Percentiles rank a stretch among this genome's conserved stretches.
Conservation (phyloP, 92 coral and sea anemone genomes). For the Ricordea florida region DNA sequence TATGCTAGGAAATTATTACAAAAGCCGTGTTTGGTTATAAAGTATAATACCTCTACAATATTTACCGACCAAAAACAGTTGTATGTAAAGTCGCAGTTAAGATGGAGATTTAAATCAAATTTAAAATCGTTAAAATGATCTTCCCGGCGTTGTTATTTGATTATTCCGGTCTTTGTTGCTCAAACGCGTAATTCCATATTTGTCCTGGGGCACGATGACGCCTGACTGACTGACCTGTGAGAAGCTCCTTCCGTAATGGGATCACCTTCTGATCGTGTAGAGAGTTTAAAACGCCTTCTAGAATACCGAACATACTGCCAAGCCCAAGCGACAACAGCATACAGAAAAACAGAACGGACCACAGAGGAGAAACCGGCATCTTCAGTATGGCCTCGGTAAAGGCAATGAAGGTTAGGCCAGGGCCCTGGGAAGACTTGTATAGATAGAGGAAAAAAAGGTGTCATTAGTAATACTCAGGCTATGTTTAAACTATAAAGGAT, state of each 20-base stretch:
- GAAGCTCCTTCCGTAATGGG: slow-evolving; percentile 77
- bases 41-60: too few species aligned
- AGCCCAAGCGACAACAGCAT: slow-evolving; percentile 90
- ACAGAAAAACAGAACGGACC: slow-evolving; percentile 90
- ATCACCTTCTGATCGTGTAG: slow-evolving; percentile 74
- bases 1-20: too few species aligned
- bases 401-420: slow-evolving; percentile 92
- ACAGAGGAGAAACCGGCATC: slow-evolving; percentile 85
- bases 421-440: slow-evolving; percentile 85
- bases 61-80: too few species aligned
- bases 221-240: slow-evolving; percentile 82
- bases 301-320: slow-evolving; percentile 90
- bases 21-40: too few species aligned
- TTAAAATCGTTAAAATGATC: too few species aligned
- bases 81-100: too few species aligned
- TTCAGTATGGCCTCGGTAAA: slow-evolving; percentile 90
- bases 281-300: slow-evolving; percentile 88
- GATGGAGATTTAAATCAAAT: too few species aligned
- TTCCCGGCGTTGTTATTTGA: too few species aligned
- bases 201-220: too few species aligned
- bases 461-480: not conserved
- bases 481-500: not conserved
- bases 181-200: too few species aligned
- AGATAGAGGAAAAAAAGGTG: not conserved
- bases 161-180: too few species aligned